Conservation (phyloP, 2,113 vertebrate genomes). For the Emydocephalus ijimae region DNA sequence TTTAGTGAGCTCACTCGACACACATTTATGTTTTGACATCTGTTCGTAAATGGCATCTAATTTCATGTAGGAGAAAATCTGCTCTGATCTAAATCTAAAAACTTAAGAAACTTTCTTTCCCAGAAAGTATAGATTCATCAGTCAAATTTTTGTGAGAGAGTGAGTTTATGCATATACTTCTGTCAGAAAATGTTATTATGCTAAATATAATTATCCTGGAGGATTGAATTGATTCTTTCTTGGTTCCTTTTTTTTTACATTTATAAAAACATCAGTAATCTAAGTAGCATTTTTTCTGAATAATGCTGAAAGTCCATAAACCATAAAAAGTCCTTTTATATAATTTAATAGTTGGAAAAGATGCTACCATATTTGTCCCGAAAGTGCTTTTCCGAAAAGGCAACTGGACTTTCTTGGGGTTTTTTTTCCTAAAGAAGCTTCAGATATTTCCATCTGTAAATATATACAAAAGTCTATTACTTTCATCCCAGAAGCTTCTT, state of each 20-base stretch:
- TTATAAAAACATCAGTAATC: neutral
- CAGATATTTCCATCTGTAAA: no score
- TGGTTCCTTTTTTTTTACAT: neutral
- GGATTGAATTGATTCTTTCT: neutral
- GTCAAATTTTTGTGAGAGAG: neutral
- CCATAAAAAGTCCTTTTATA: neutral
- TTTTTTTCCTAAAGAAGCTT: neutral
- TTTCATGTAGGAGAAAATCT: neutral
- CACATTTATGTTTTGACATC: slow-evolving; percentile 33
- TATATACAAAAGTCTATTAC: neutral
- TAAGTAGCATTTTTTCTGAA: neutral
- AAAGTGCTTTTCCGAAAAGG: neutral
- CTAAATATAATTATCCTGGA: neutral
- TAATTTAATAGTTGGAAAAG: neutral
- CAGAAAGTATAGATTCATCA: neutral
- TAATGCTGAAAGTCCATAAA: neutral
- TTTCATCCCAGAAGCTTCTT: neutral
- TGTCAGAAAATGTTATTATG: neutral
- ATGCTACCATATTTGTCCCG: neutral
- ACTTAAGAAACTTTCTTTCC: slow-evolving; percentile 21
- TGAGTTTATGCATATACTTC: no score
- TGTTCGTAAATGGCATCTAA: slow-evolving; percentile 20
- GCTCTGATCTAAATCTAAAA: slow-evolving; percentile 17
- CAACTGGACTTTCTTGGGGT: neutral
- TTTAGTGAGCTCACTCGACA: slow-evolving; percentile 28